Base-by-base conservation (phyloP, 2,113 vertebrate species). In the Poeciliopsis prolifica region DNA sequence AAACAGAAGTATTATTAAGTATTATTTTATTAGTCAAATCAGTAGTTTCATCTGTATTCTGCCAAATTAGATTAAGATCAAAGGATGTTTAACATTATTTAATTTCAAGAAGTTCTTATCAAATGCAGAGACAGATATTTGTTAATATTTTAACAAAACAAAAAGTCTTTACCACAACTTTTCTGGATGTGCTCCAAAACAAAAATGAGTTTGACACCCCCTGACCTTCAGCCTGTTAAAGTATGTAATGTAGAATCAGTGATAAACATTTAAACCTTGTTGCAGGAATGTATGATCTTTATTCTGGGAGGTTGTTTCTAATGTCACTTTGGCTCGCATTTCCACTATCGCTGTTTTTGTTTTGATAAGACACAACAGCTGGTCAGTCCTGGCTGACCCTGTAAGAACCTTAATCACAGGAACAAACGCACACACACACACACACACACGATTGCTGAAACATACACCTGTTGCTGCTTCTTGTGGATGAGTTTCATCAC, bases 401-500 rank as follows among this genome's bases (percentile, higher is more conserved):
- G 31, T 37, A 61, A 75, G 77, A 54, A 79, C 76, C 62, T 26
- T 68, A 74, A 80, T 75, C 63, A 75, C 65, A 75, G 69, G 80
- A 44, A 63, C 75, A 75, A 48, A 73, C 72, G 62, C 73, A 73
- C 54, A 44, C 51, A 58, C 74, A 40, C 73, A 73, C 48, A 68
- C 72, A 62, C 73, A 71, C 65, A 69, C 63, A 64, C 63, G 73
- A 61, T 61, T 84, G 69, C 69, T 40, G 73, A 79, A 75, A 78
- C 24, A 82, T 61, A 79, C 86, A 94, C 94, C 94, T 95, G 93
- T 90, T 87, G 89, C 91, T 92, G 92, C 79, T 89, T 69, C 83
- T 95, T 88, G 79, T 73, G 72, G 66, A 68, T 48, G 76, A 78
- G 86, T 94, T 95, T 95, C 94, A 94, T 94, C 94, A 95, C 91